Conservation (phyloP, 2,888 invertebrate species). For the Parochlus steinenii region DNA sequence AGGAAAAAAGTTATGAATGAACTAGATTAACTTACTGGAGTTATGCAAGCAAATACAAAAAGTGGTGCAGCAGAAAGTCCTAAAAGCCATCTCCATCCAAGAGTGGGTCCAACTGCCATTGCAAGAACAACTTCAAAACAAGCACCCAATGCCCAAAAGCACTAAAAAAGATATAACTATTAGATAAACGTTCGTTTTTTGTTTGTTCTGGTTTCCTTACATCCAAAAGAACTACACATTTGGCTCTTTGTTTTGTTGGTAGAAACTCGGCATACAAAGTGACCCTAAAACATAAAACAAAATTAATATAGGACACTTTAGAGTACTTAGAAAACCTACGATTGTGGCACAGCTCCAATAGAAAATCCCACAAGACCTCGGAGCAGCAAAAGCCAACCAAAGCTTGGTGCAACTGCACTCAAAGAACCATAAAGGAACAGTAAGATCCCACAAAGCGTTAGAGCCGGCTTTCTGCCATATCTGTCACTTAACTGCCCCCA, state of each 20-base stretch:
- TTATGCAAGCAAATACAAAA: conserved; percentile 62
- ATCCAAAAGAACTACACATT: conserved; percentile 88
- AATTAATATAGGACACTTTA: conserved; percentile 16
- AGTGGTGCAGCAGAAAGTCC: conserved; percentile 83
- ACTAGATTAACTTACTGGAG: conserved; percentile 42
- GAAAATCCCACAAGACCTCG: conserved; percentile 89
- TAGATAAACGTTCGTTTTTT: conserved; percentile 8
- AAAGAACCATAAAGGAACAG: conserved; percentile 82
- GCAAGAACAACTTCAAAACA: conserved; percentile 86
- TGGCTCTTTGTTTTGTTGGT: conserved; percentile 82
- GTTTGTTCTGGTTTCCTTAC: conserved; percentile 38
- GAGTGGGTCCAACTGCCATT: conserved; percentile 74
- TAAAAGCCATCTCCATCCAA: conserved; percentile 83
- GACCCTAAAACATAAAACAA: conserved; percentile 43
- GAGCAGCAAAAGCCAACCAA: conserved; percentile 77
- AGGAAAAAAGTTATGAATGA: conserved; percentile 7
- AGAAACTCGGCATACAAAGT: conserved; percentile 92
- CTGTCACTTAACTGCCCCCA: conserved; percentile 92
- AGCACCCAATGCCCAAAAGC: conserved; percentile 93
- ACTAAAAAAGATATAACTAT: conserved; percentile 42
- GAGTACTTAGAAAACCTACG: conserved; percentile 47
- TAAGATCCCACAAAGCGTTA: conserved; percentile 76
- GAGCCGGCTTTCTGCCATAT: conserved; percentile 79
- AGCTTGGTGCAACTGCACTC: conserved; percentile 81
- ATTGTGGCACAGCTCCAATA: conserved; percentile 92